Percentiles rank a stretch among this genome's conserved stretches.
Evolutionary conservation across 2,888 invertebrate genomes (phyloP).

Genomic region (Aphidius colemani): DNA sequence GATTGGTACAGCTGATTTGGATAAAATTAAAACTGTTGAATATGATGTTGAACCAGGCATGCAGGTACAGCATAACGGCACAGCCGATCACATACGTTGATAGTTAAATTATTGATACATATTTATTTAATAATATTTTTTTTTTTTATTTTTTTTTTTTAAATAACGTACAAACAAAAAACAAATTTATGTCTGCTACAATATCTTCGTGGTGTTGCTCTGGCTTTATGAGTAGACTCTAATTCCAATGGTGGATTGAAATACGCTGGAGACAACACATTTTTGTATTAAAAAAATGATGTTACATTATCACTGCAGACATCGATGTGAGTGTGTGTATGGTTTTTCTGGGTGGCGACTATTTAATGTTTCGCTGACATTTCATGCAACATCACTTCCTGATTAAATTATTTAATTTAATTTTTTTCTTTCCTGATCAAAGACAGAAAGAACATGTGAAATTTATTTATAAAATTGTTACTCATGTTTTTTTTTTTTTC

Average conservation of each 20-base stretch:
- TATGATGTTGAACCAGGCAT: conserved; percentile 51
- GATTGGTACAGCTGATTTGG: background rate
- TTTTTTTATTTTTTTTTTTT: conserved; percentile 21
- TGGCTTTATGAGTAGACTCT: conserved; percentile 35
- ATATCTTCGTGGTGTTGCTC: conserved; percentile 32
- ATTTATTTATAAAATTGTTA: conserved; percentile 16
- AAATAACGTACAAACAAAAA: conserved; percentile 16
- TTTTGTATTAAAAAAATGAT: conserved; percentile 11
- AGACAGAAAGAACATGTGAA: conserved; percentile 9
- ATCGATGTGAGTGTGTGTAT: background rate
- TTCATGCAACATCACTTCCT: conserved; percentile 4
- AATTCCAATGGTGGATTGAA: conserved; percentile 26
- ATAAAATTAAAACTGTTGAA: conserved; percentile 34
- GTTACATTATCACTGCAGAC: background rate
- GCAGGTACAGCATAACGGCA: conserved; percentile 60
- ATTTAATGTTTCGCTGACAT: conserved; percentile 11
- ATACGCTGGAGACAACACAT: conserved; percentile 1
- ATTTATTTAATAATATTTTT: conserved; percentile 3
- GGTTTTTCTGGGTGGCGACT: conserved; percentile 1
- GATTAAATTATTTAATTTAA: conserved; percentile 10
- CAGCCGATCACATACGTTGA: conserved; percentile 55
- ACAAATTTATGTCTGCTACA: background rate
- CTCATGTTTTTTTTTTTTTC: background rate
- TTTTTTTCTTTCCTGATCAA: background rate
- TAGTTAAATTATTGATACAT: conserved; percentile 18